A percentile compares a stretch with the other conserved stretches of the same genome.
phyloP scores from a whole-genome alignment of 2,113 vertebrate genomes.

The Camelus dromedarius region DNA sequence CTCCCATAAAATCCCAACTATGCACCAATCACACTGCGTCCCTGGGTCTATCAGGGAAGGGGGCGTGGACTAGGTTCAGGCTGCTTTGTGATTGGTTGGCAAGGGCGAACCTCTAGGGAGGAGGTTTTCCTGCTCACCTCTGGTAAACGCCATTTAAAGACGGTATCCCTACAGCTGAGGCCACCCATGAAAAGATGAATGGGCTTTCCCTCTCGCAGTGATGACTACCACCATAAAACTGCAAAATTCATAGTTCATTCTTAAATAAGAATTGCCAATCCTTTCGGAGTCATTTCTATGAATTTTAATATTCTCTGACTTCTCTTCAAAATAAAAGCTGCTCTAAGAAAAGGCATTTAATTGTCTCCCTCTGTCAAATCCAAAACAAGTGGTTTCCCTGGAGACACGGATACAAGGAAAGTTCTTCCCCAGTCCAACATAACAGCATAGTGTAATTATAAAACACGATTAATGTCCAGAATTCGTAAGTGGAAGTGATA shows the following conservation, averaged over 20 bases:
- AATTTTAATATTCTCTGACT: constrained; percentile 34
- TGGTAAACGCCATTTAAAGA: constrained; percentile 84
- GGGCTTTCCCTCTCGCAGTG: constrained; percentile 52
- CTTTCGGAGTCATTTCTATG: background rate
- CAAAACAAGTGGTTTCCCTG: constrained; percentile 43
- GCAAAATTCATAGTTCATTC: background rate
- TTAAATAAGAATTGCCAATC: constrained; percentile 15
- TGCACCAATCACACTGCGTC: constrained; percentile 89
- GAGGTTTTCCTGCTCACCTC: constrained; percentile 61
- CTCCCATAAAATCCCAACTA: constrained; percentile 84
- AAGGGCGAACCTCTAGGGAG: constrained; percentile 81
- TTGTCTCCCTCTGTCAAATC: background rate
- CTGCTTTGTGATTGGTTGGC: constrained; percentile 88
- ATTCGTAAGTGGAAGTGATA: background rate
- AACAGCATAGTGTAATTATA: background rate
- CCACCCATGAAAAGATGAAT: constrained; percentile 60
- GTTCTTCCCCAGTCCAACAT: background rate
- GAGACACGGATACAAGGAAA: background rate
- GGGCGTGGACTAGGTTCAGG: constrained; percentile 62
- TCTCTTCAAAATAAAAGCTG: constrained; percentile 36
- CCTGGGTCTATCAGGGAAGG: constrained; percentile 71
- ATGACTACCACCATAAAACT: constrained; percentile 55
- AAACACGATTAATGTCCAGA: background rate
- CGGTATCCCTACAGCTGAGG: constrained; percentile 77
- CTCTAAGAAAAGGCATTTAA: constrained; percentile 5